Evolutionary conservation across 1,140 invertebrate species (phyloP), one percentile per base, ranked within the genome.

Genomic region (Gryllus bimaculatus): DNA sequence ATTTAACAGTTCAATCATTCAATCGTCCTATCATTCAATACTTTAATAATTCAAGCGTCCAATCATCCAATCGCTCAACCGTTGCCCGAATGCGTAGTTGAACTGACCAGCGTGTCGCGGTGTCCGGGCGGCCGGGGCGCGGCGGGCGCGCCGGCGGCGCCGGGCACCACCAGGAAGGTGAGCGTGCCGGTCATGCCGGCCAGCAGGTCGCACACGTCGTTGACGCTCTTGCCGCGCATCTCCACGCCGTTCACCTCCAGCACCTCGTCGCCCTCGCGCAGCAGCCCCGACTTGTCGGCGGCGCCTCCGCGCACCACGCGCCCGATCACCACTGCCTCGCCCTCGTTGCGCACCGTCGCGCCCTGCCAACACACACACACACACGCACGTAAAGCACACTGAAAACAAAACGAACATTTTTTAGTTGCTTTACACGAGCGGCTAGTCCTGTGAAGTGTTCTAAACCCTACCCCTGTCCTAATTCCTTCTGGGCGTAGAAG

Each of bases 221-320:
- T 97, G 80, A 99, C 95, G 80, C 95, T 95, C 86, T 98, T 98
- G 79, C 97, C 97, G 80, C 96, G 91, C 93, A 99, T 94, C 84
- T 96, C 94, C 74, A 98, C 92, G 8, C 95, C 96, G 86, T 99
- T 98, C 13, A 99, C 96, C 86, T 99, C 97, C 8, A 99, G 88
- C 47, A 99, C 95, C 87, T 99, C 97, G 85, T 99, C 97, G 26
- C 96, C 96, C 87, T 98, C 97, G 85, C 98, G 96, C 73, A 99
- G 86, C 3, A 98, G 87, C 8, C 96, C 96, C 49, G 95, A 97
- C 85, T 97, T 97, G 82, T 99, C 96, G 8, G 97, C 97, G 8
- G 94, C 95, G 4, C 97, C 97, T 10, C 97, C 97, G 81, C 95
- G 91, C 0, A 99, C 96, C 82, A 99, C 96, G 82, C 97, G 91